Base-by-base conservation (phyloP, 2,113 vertebrate species). In the Dicaeum eximium region DNA sequence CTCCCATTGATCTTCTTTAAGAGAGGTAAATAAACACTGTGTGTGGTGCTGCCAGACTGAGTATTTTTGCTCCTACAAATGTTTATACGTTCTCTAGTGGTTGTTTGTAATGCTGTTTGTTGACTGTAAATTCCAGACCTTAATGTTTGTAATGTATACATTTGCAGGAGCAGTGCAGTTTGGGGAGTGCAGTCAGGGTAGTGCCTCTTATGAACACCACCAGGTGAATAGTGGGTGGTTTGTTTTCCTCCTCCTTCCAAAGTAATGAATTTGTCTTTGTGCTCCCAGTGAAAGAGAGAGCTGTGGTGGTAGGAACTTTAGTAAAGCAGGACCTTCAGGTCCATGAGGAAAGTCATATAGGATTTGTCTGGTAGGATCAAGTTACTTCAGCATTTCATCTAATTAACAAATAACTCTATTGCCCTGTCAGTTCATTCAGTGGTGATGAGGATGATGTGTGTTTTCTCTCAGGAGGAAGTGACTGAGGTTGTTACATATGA, bases 1-100 rank as follows among this genome's bases (percentile, higher is more conserved):
- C 38, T 95, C 78, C 86, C 94, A 96, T 92, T 96, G 95, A 96
- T 96, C 69, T 91, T 91, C 54, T 94, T 94, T 77, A 90, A 79
- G 38, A 57, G 81, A 92, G 85, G 89, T 97, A 98, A 97, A 97
- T 90, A 98, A 97, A 96, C 93, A 95, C 64, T 92, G 79, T 95
- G 94, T 97, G 86, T 97, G 95, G 91, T 79, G 83, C 84, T 95
- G 73, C 71, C 65, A 57, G 80, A 21, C 81, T 95, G 85, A 80
- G 84, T 80, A 53, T 94, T 97, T 97, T 75, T 96, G 74, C 81
- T 94, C 28, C 80, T 97, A 23, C 9, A 23, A 83, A 73, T 97
- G 77, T 97, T 98, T 97, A 95, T 90, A 74, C 69, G 31, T 96
- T 97, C 84, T 95, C 94, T 86, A 88, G 61, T 57, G 88, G 74